Base-by-base conservation (phyloP, 2,888 invertebrate genomes). In the Aspidapion aeneum region DNA sequence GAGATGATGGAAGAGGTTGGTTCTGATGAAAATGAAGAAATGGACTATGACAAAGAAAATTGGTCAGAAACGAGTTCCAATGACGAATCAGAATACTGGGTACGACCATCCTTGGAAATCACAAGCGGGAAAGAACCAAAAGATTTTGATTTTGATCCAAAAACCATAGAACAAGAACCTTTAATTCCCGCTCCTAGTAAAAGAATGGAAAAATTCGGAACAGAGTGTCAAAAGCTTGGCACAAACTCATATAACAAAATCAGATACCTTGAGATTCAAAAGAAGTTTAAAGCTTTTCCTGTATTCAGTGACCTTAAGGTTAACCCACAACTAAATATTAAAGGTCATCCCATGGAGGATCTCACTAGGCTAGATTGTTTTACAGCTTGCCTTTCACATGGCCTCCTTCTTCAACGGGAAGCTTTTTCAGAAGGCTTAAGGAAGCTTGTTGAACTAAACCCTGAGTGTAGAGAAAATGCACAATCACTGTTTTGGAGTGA, bases 241-340 rank as follows among this genome's bases (percentile, higher is more conserved):
- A 22, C 49, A 12, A 12, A 20, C 1, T 16, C 62, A 21, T 64
- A 58, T 54, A 60, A 60, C 9, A 17, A 21, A 17, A 64, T 62
- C 19, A 48, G 62, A 16, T 65, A 65, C 21, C 20, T 62, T 2
- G 65, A 65, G 19, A 60, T 62, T 16, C 65, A 65, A 48, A 62
- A 52, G 19, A 65, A 56, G 19, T 55, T 63, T 3, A 62, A 63
- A 21, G 63, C 61, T 12, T 18, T 21, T 55, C 64, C 64, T 16
- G 64, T 64, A 16, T 58, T 62, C 55, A 18, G 56, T 20, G 48
- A 52, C 7, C 55, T 63, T 35, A 35, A 22, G 18, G 50, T 63
- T 18, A 63, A 63, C 20, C 50, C n/a, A 3, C 62, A 62, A 22
- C 5, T 62, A 49, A 48, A 18, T 50, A 57, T 16, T 57, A 57